Percentiles rank a stretch among this genome's conserved stretches.
These are phyloP conservation scores for Phalacrocorax aristotelis DNA, from an alignment of 2,113 vertebrate genomes.

Conservation along the genomic window DNA sequence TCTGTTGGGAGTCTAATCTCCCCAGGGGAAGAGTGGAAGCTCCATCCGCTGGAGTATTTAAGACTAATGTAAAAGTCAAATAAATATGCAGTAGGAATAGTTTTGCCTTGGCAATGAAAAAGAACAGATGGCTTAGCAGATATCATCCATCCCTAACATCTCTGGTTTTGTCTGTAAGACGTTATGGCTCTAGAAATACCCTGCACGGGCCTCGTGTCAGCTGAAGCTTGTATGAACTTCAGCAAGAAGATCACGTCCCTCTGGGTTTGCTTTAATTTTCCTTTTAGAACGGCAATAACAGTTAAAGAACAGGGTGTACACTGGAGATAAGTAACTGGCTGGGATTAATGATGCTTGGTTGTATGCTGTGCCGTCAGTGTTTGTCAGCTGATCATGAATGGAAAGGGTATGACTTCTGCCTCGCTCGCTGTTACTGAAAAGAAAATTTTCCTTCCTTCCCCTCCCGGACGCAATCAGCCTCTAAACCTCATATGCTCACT, in stretches of 20 bases:
- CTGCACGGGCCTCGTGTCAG: not conserved
- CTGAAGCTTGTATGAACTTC: not conserved
- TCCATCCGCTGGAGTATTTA: not conserved
- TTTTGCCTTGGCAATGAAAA: slow-evolving; percentile 15
- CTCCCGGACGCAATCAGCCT: not conserved
- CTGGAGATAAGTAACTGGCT: not conserved
- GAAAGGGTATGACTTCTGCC: not conserved
- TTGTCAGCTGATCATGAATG: not conserved
- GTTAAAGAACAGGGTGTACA: not conserved
- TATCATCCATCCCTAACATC: not conserved
- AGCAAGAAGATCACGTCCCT: not conserved
- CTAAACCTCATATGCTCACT: not conserved
- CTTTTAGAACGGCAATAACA: not conserved
- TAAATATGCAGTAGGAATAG: not conserved
- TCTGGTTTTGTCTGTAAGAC: not conserved
- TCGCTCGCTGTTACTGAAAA: not conserved
- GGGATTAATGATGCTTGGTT: not conserved
- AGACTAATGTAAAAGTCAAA: slow-evolving; percentile 6
- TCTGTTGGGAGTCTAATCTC: not conserved
- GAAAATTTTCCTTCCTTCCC: not conserved
- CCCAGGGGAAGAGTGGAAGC: not conserved
- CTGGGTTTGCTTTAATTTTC: not conserved
- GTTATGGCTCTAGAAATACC: not conserved
- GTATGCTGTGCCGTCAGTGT: not conserved
- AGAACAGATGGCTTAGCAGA: slow-evolving; percentile 39